Base-by-base conservation (phyloP, 2,797 vertebrate genomes). In the Moxostoma hubbsi region DNA sequence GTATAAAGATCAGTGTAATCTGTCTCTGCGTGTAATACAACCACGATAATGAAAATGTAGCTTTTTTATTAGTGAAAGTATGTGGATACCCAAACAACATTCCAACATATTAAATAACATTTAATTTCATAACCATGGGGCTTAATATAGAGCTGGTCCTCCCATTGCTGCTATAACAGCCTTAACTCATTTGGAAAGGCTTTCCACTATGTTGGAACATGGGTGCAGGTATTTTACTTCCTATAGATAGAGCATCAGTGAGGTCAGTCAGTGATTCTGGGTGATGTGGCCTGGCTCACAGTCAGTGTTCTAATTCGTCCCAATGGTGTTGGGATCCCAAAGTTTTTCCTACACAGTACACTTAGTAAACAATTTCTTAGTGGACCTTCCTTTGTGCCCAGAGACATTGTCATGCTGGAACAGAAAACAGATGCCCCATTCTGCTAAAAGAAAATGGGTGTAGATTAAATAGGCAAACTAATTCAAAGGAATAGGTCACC, bases 1-100 rank as follows among this genome's bases (percentile, higher is more conserved):
- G 55, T 54, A 71, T 73, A 65, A 77, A 80, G 67, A 77, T 73
- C 55, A 77, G 7, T 61, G 13, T 8, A 49, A 57, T 75, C 53
- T 55, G 18, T 24, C 49, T 65, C 70, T 66, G 73, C 63, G 64
- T 61, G n/a, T 72, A 54, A 47, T 55, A 67, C 43, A 10, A 55
- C 47, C 57, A 43, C 9, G 47, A 45, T 63, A 75, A 81, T 6
- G 50, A 16, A 36, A 36, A 80, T 71, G 64, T 58, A 63, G 15
- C 50, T 63, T 71, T 62, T 53, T 47, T 63, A 71, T 63, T 53
- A 55, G 24, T 47, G 36, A 10, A 36, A 3, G 36, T 36, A 36
- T 36, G 36, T 36, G 36, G 36, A 36, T 36, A 36, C 36, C 36
- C 36, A 36, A 36, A 36, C 36, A 24, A 24, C 24, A 24, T n/a